A percentile compares a stretch with the other conserved stretches of the same genome.
These are phyloP conservation scores for Mechanitis messenoides DNA, from an alignment of 2,888 invertebrate genomes.

Conservation along the genomic window DNA sequence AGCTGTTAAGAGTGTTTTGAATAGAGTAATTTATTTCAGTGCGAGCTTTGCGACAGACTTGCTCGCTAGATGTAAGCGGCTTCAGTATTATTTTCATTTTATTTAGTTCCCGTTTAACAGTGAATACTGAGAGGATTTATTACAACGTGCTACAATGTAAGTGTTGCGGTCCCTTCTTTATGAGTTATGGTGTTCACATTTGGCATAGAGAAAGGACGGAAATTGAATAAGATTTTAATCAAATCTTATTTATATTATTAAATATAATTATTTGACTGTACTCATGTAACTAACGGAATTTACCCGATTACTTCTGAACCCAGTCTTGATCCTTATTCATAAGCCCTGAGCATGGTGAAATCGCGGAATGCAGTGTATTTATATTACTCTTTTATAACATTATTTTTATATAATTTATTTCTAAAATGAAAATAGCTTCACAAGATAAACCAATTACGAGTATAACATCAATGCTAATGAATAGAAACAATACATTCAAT, in stretches of 20 bases:
- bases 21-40: constrained; percentile 6
- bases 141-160: not conserved
- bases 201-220: not conserved
- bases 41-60: constrained; percentile 4
- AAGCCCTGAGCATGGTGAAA: no score
- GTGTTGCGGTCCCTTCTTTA: constrained; percentile 1
- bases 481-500: constrained; percentile 3
- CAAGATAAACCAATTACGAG: not conserved
- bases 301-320: not conserved
- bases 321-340: no score
- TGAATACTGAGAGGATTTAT: constrained; percentile 4
- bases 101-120: constrained; percentile 4
- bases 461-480: not conserved
- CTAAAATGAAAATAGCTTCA: no score
- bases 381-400: no score
- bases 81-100: constrained; percentile 5
- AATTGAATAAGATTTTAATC: not conserved
- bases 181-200: not conserved
- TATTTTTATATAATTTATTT: no score
- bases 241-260: not conserved
- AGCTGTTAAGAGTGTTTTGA: constrained; percentile 6
- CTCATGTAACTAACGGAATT: no score
- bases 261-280: no score
- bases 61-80: not conserved
- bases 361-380: no score